Base-by-base conservation (phyloP, 1,140 invertebrate species). In the Wasmannia auropunctata region DNA sequence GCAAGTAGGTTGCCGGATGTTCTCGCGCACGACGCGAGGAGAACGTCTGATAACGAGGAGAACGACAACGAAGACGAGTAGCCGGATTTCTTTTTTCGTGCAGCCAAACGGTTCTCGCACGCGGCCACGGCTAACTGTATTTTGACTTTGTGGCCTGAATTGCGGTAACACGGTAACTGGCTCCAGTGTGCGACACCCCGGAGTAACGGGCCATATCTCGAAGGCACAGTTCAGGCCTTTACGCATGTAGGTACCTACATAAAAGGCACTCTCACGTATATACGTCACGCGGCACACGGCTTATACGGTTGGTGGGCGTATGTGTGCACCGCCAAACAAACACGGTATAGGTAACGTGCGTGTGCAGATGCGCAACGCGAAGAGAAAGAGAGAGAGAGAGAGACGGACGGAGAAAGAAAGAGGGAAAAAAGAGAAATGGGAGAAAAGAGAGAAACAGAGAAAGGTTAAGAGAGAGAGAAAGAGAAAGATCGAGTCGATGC, bases 81-180 rank as follows among this genome's bases (percentile, higher is more conserved):
- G 89, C 89, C 87, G 90, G 89, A 90, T 88, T 90, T 91, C 87
- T 91, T 86, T 91, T 81, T 90, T 90, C 86, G 65, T 86, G 87
- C 67, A 54, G 37, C 63, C 83, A 72, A 67, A 43, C 83, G 67
- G 40, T 74, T 79, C 86, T 88, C 80, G 86, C 80, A 89, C 85
- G 86, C 90, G 90, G 90, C 91, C 91, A 89, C 91, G 92, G 89
- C 92, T 95, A 95, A 95, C 95, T 95, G 95, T 95, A 95, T 95
- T 95, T 95, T 95, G 95, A 95, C 95, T 95, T 95, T 95, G 95
- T 95, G 95, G 95, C 95, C 95, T 95, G 93, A 95, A 95, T 95
- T 95, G 94, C 93, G 94, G 94, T 95, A 95, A 95, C 95, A 95
- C 95, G 93, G 95, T 95, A 95, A 95, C 94, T 95, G 94, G 94